A percentile compares a stretch with the other conserved stretches of the same genome.
These are phyloP conservation scores for Montipora sp. DNA, from an alignment of 64 coral and sea anemone genomes.

Conservation along the genomic window DNA sequence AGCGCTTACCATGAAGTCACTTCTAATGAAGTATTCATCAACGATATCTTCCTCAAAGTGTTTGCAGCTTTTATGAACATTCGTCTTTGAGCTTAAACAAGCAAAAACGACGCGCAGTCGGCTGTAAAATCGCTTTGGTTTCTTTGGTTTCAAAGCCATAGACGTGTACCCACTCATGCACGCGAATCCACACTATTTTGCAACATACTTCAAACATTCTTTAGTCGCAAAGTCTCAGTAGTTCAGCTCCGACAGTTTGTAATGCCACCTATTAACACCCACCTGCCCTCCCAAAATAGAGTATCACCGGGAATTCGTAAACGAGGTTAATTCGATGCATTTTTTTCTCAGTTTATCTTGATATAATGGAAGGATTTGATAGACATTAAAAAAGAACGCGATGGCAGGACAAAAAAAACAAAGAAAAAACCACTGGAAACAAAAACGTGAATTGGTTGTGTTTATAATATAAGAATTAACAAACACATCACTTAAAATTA, in stretches of 20 bases:
- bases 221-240: too few species aligned
- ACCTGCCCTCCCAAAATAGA: neutral
- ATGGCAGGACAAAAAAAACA: neutral
- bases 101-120: neutral
- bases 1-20: neutral
- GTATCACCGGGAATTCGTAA: neutral
- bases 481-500: neutral
- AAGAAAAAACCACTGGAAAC: neutral
- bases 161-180: neutral
- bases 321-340: conserved; percentile 10
- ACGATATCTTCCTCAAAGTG: neutral
- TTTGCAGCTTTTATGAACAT: neutral
- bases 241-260: neutral
- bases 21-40: conserved; percentile 10
- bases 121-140: neutral
- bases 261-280: neutral
- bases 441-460: neutral
- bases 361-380: neutral
- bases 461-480: neutral
- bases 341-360: neutral
- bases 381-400: too few species aligned
- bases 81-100: conserved; percentile 17
- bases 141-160: neutral
- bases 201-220: neutral
- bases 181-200: neutral